phyloP scores from a whole-genome alignment of 2,113 vertebrate species.

The Hippocampus comes region DNA sequence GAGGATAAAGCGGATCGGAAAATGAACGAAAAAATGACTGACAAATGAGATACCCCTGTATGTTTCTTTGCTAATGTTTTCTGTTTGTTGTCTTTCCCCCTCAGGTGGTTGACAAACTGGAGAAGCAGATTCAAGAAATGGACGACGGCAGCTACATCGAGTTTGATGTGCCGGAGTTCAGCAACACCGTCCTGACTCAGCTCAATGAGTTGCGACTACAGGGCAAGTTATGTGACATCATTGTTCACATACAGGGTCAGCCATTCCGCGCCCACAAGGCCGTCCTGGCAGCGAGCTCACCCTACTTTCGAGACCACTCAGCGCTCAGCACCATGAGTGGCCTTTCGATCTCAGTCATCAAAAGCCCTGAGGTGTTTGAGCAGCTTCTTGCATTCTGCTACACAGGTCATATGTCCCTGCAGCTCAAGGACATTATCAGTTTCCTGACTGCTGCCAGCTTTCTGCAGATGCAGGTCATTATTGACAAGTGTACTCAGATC shows the following conservation, averaged over 20 bases:
- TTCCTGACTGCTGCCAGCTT: constrained; percentile 98
- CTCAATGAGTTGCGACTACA: constrained; percentile 94
- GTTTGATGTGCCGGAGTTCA: constrained; percentile 98
- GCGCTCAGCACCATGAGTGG: constrained; percentile 97
- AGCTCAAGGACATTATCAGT: constrained; percentile 94
- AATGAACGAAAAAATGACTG: neutral
- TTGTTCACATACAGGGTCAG: constrained; percentile 97
- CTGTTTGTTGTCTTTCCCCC: constrained; percentile 6
- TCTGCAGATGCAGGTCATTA: constrained; percentile 97
- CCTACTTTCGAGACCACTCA: constrained; percentile 97
- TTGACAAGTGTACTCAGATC: constrained; percentile 97
- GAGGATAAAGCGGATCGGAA: no score
- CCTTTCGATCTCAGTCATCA: constrained; percentile 97
- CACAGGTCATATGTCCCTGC: constrained; percentile 96
- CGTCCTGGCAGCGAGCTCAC: constrained; percentile 94
- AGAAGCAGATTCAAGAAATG: constrained; percentile 83
- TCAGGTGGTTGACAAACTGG: constrained; percentile 68
- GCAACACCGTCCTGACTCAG: constrained; percentile 94
- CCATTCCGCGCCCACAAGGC: constrained; percentile 96
- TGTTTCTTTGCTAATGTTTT: constrained; percentile 1
- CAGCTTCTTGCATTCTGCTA: constrained; percentile 97
- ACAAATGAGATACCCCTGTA: neutral
- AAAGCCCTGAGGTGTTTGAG: constrained; percentile 95
- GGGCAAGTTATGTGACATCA: constrained; percentile 97
- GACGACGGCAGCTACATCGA: constrained; percentile 96